Base-by-base conservation (phyloP, 1,140 invertebrate species). In the Aphelenchoides besseyi region DNA sequence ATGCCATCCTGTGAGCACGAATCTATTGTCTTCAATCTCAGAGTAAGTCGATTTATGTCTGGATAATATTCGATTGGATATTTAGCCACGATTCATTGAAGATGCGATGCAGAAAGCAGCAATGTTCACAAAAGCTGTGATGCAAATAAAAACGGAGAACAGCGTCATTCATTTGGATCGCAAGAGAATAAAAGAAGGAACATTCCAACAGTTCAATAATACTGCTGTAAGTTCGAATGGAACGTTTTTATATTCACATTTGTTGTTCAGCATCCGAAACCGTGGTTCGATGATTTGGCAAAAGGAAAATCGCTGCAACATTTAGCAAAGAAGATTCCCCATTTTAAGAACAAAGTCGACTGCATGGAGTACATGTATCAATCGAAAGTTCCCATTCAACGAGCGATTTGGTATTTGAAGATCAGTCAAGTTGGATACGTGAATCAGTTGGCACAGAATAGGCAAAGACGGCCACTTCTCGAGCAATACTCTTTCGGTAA, bases 181-280 rank as follows among this genome's bases (percentile, higher is more conserved):
- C 36, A 79, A 76, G 33, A 69, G 67, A 68, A 30, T 80, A 41
- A 78, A 80, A 33, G 78, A 78, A 41, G 53, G 67, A 29, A 74
- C 54, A 18, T 72, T 76, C 18, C 75, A 59, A n/a, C 37, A 68
- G 16, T 74, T 74, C 55, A 37, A 57, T 18, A 32, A 18, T 12
- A 29, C 59, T 28, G 33, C 3, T 30, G 74, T 76, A 30, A 64
- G 71, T 37, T 3, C 1, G 70, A 28, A 41, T 0, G 28, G 28
- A 0, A 16, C 32, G 3, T 75, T n/a, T 32, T 0, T 5, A 35
- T 3, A 1, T 2, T n/a, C 2, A 28, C 28, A 2, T 2, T 32
- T 2, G 18, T 23, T 30, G n/a, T 32, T 32, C 28, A 73, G 71
- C 28, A 16, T 8, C 29, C 23, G 33, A 73, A 62, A 53, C 30